Conservation (phyloP, 2,888 invertebrate genomes). For the Diadromus collaris region DNA sequence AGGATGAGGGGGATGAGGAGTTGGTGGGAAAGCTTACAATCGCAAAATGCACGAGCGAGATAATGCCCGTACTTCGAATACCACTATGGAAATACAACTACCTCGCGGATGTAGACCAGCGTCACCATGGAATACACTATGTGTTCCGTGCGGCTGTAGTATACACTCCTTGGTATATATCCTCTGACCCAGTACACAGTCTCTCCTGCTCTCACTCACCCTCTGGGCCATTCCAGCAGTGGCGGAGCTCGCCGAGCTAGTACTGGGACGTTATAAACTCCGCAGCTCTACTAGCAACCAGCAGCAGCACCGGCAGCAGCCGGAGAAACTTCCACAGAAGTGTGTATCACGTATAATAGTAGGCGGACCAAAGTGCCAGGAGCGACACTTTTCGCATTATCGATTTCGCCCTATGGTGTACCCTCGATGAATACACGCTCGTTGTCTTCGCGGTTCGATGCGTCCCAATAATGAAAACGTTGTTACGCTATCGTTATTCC, state of each 20-base stretch:
- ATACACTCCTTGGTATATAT: slow-evolving; percentile 26
- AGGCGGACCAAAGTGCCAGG: slow-evolving; percentile 6
- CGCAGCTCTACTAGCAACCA: slow-evolving; percentile 17
- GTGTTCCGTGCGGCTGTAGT: neutral
- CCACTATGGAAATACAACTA: slow-evolving; percentile 52
- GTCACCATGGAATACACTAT: slow-evolving; percentile 33
- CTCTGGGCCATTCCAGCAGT: slow-evolving; percentile 32
- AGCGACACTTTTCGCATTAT: slow-evolving; percentile 36
- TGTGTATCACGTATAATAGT: slow-evolving; percentile 43
- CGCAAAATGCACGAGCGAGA: slow-evolving; percentile 54
- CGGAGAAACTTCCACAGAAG: slow-evolving; percentile 48
- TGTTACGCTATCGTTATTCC: neutral
- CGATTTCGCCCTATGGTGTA: slow-evolving; percentile 41
- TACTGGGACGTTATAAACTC: slow-evolving; percentile 50
- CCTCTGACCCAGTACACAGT: slow-evolving; percentile 32
- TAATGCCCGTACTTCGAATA: slow-evolving; percentile 58
- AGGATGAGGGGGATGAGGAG: neutral
- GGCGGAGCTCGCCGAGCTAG: slow-evolving; percentile 34
- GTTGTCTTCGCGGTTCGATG: neutral
- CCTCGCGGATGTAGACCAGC: slow-evolving; percentile 28
- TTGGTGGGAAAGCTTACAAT: slow-evolving; percentile 41
- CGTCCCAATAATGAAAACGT: slow-evolving; percentile 26
- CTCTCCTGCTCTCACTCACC: neutral
- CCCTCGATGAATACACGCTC: slow-evolving; percentile 6
- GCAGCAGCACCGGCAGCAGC: slow-evolving; percentile 15